These are phyloP conservation scores for Leptopilina clavipes DNA, from an alignment of 1,140 invertebrate species.

Conservation along the genomic window DNA sequence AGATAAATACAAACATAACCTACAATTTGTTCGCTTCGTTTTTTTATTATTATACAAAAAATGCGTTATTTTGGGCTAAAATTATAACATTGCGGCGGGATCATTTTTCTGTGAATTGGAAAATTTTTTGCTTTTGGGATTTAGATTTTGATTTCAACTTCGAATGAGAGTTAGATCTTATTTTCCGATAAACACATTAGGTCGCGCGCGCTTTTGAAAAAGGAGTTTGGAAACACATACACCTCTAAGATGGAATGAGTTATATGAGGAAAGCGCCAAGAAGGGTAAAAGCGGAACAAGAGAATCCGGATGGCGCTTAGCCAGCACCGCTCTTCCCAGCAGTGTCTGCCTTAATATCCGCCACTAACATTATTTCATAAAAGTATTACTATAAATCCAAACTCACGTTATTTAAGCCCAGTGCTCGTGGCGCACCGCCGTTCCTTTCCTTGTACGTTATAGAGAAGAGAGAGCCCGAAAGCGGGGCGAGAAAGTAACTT, in stretches of 20 bases:
- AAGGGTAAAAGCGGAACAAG: slow-evolving; percentile 40
- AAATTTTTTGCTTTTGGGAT: too few relatives aligned
- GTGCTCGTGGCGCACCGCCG: slow-evolving; percentile 60
- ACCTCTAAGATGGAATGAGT: slow-evolving; percentile 50
- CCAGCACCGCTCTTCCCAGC: slow-evolving; percentile 57
- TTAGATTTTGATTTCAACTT: too few relatives aligned
- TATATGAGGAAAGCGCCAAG: slow-evolving; percentile 45
- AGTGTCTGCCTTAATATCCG: slow-evolving; percentile 73
- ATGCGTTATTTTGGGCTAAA: too few relatives aligned
- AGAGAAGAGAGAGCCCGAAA: slow-evolving; percentile 38
- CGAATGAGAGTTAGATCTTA: neutral
- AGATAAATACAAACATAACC: too few relatives aligned
- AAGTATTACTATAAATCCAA: slow-evolving; percentile 76
- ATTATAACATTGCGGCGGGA: too few relatives aligned
- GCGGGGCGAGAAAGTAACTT: slow-evolving; percentile 59
- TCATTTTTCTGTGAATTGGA: too few relatives aligned
- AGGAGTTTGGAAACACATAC: neutral
- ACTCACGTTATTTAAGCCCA: slow-evolving; percentile 74
- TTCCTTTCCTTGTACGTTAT: slow-evolving; percentile 52
- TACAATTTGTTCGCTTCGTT: too few relatives aligned
- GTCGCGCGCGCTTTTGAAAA: neutral
- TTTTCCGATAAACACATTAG: slow-evolving; percentile 26
- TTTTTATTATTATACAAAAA: too few relatives aligned
- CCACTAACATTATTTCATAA: slow-evolving; percentile 76
- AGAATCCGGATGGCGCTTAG: slow-evolving; percentile 65